Conservation (phyloP, 2,888 invertebrate genomes). For the Spodoptera exigua region DNA sequence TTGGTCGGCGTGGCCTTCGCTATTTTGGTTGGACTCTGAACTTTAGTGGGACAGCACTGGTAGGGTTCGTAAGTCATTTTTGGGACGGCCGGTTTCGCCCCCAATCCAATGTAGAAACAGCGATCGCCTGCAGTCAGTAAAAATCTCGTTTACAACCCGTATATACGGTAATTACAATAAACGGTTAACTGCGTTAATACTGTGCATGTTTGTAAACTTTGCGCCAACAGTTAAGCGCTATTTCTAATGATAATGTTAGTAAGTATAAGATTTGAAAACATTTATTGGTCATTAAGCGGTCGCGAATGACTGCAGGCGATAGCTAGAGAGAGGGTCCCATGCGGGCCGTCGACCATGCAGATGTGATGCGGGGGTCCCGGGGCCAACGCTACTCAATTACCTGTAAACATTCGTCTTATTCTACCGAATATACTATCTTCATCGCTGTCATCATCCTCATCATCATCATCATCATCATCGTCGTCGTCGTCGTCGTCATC, state of each 20-base stretch:
- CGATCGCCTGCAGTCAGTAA: constrained; percentile 98
- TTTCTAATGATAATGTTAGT: constrained; percentile 87
- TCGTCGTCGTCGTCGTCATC: constrained; percentile 76
- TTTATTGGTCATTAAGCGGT: constrained; percentile 85
- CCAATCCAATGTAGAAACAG: constrained; percentile 99
- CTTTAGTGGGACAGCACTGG: constrained; percentile 97
- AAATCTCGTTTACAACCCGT: constrained; percentile 92
- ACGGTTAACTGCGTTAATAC: constrained; percentile 85
- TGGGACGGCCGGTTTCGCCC: constrained; percentile 94
- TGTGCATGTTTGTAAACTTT: constrained; percentile 77
- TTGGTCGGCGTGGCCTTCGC: constrained; percentile 92
- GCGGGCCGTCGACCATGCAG: constrained; percentile 87
- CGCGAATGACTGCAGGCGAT: constrained; percentile 91
- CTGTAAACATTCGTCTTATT: constrained; percentile 87
- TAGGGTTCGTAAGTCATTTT: constrained; percentile 95
- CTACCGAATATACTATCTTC: constrained; percentile 86
- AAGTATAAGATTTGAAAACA: constrained; percentile 84
- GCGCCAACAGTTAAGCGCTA: constrained; percentile 83
- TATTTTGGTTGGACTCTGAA: constrained; percentile 93
- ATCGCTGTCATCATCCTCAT: constrained; percentile 86
- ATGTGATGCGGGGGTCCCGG: constrained; percentile 79
- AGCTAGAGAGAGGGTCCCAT: constrained; percentile 86
- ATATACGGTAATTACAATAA: constrained; percentile 77
- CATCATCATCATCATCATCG: constrained; percentile 76
- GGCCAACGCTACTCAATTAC: constrained; percentile 81